Percentiles rank a stretch among this genome's conserved stretches.
These are phyloP conservation scores for Bradysia coprophila DNA, from an alignment of 1,140 invertebrate genomes.

Conservation along the genomic window DNA sequence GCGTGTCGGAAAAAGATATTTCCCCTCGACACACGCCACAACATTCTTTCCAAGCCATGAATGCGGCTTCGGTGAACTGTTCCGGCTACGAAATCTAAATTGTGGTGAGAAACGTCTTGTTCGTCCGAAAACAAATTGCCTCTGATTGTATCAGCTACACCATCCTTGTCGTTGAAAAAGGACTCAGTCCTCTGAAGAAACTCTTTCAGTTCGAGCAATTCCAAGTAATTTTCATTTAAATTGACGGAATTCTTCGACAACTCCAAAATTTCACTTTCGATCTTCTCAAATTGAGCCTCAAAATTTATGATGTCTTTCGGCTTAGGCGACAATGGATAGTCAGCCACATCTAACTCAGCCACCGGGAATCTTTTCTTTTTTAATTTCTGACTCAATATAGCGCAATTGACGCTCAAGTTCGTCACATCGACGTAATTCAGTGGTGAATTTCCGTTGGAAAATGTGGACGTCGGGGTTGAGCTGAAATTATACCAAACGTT, in stretches of 20 bases:
- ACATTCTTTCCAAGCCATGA: conserved; percentile 88
- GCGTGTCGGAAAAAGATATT: conserved; percentile 80
- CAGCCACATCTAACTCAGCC: conserved; percentile 55
- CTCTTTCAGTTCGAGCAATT: conserved; percentile 82
- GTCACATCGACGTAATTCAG: conserved; percentile 78
- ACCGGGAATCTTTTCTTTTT: conserved; percentile 72
- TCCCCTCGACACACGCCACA: conserved; percentile 91
- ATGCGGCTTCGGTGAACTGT: conserved; percentile 78
- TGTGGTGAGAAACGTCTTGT: conserved; percentile 31
- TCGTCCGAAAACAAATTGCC: conserved; percentile 33
- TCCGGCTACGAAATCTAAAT: conserved; percentile 68
- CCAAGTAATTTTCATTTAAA: conserved; percentile 82
- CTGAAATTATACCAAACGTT: conserved; percentile 26
- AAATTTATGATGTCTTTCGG: conserved; percentile 79
- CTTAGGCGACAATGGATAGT: conserved; percentile 78
- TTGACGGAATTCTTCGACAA: conserved; percentile 86
- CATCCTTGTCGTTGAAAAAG: conserved; percentile 18
- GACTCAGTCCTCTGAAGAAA: conserved; percentile 82
- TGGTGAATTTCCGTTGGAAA: conserved; percentile 82
- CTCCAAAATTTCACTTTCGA: conserved; percentile 81
- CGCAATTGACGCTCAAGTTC: conserved; percentile 86
- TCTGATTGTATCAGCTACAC: conserved; percentile 11
- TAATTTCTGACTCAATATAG: conserved; percentile 90
- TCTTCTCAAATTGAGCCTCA: conserved; percentile 79
- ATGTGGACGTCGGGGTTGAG: conserved; percentile 66